These are phyloP conservation scores for Drosophila kohkoa DNA, from an alignment of 1,140 invertebrate genomes.

Conservation along the genomic window DNA sequence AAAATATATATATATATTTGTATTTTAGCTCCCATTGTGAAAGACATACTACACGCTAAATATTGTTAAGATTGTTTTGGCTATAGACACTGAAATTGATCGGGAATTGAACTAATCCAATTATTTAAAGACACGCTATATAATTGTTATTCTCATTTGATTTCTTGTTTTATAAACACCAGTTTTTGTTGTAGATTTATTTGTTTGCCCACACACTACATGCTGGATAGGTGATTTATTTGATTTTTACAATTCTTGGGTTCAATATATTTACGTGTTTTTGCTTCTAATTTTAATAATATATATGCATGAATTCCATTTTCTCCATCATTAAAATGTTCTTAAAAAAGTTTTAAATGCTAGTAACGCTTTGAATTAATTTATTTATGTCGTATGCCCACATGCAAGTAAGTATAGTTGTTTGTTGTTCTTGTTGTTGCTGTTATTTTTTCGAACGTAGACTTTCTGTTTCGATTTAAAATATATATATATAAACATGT, in stretches of 20 bases:
- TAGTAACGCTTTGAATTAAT: conserved; percentile 60
- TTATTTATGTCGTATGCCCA: conserved; percentile 73
- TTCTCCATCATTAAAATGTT: conserved; percentile 54
- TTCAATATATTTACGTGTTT: conserved; percentile 19
- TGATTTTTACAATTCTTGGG: conserved; percentile 43
- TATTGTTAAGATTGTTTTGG: conserved; percentile 46
- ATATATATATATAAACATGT: conserved; percentile 64
- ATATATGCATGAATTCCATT: conserved; percentile 30
- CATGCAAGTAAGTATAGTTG: conserved; percentile 51
- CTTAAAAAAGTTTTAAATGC: conserved; percentile 59
- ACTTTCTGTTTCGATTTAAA: conserved; percentile 53
- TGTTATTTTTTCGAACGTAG: conserved; percentile 37
- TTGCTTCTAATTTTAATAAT: conserved; percentile 35
- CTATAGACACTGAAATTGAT: conserved; percentile 47
- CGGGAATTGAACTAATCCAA: conserved; percentile 42
- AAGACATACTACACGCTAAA: conserved; percentile 38
- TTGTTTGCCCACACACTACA: conserved; percentile 44
- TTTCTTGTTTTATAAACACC: conserved; percentile 34
- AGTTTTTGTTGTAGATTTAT: conserved; percentile 40
- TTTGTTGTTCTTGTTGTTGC: conserved; percentile 6
- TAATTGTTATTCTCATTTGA: conserved; percentile 38
- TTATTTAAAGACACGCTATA: conserved; percentile 40
- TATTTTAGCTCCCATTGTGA: conserved; percentile 37
- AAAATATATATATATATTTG: conserved; percentile 38
- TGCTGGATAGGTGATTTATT: conserved; percentile 37